Evolutionary conservation across 2,888 invertebrate genomes (phyloP), one percentile per base, ranked within the genome.

Genomic region (Pyrgus malvae): DNA sequence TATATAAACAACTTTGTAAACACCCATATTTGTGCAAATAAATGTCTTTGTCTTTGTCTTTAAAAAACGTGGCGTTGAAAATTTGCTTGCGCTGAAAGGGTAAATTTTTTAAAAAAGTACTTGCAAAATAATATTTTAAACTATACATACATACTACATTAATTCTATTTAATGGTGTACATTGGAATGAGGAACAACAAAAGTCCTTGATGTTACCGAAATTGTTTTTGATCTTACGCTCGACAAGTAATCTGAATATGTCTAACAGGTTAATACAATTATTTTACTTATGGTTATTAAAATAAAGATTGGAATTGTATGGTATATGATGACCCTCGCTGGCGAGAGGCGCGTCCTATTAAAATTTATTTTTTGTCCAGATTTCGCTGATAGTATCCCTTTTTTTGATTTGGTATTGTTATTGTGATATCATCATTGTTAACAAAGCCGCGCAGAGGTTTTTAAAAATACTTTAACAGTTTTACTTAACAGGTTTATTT

Each of bases 101-200:
- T n/a, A n/a, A n/a, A n/a, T n/a, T n/a, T n/a, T n/a, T n/a, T 29
- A 29, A n/a, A 29, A 29, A 29, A 27, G n/a, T n/a, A n/a, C n/a
- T n/a, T n/a, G n/a, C n/a, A n/a, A n/a, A n/a, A n/a, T n/a, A n/a
- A n/a, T n/a, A n/a, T n/a, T n/a, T n/a, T n/a, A 17, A 8, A 35
- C 16, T 6, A 35, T 16, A 35, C 9, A 9, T 16, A 16, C 35
- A n/a, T 9, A n/a, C 16, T 16, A n/a, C 16, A 16, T 35, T 23
- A 11, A 23, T 35, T 23, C 14, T 12, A 7, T 19, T 3, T 31
- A 14, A 48, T 38, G 19, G 27, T 29, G n/a, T 8, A 23, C 19
- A 12, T 23, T 11, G 57, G 56, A 60, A 60, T 57, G 60, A 60
- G 60, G 60, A 57, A 60, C 57, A 57, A 49, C 19, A 7, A 29